These are phyloP conservation scores for Brachionus plicatilis DNA, from an alignment of 1,140 invertebrate species.

Conservation along the genomic window DNA sequence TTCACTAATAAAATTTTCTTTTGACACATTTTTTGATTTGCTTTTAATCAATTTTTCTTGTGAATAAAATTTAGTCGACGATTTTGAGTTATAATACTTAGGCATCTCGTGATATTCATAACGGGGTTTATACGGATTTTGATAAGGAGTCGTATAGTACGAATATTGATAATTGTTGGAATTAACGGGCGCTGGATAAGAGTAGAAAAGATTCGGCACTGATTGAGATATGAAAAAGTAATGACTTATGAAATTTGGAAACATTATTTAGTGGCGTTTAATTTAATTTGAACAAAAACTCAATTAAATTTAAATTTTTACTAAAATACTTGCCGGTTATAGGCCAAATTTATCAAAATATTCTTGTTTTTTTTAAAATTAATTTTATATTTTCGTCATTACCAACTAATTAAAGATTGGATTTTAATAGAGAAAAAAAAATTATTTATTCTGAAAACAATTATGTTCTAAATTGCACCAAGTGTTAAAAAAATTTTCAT, in stretches of 20 bases:
- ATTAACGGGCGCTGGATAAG: neutral
- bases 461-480: neutral
- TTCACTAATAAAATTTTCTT: neutral
- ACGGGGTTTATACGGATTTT: neutral
- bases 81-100: neutral
- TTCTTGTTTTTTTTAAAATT: neutral
- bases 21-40: neutral
- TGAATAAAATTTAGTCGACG: neutral
- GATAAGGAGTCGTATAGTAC: neutral
- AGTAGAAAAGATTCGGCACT: neutral
- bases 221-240: neutral
- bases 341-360: neutral
- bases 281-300: neutral
- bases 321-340: neutral
- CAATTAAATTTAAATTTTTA: neutral
- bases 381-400: neutral
- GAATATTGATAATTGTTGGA: neutral
- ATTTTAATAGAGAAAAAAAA: neutral
- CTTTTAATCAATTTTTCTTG: neutral
- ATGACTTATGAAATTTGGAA: neutral
- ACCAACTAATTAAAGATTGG: neutral
- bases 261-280: neutral
- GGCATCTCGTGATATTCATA: neutral
- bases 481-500: constrained; percentile 24
- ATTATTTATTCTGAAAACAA: constrained; percentile 1